Base-by-base conservation (phyloP, 2,888 invertebrate species). In the Serrognathus titanus region DNA sequence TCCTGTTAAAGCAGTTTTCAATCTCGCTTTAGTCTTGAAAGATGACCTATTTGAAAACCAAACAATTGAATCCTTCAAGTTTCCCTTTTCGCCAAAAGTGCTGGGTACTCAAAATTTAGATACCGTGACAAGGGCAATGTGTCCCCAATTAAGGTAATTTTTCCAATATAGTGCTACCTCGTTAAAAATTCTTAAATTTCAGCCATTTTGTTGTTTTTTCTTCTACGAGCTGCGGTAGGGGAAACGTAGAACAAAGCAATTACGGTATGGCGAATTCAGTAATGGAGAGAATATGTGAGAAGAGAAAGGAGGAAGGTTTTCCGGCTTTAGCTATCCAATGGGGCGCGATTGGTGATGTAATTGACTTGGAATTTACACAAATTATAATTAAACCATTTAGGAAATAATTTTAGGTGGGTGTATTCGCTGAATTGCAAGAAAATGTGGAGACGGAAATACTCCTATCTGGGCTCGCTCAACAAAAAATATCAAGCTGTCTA, bases 261-360 rank as follows among this genome's bases (percentile, higher is more conserved):
- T 95, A 95, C 73, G 95, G 93, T 24, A 88, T 90, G 81, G 88
- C 93, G 43, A 96, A 95, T 79, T 92, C 93, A 0, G 83, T 89
- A 3, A 92, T 94, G 92, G 94, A 95, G 75, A 83, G 92, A 63
- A 86, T 95, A 63, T 90, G 91, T 71, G 94, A 93, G 75, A 79
- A 81, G 69, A 83, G 93, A 62, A 80, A 80, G 68, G 77, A 75
- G 53, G 85, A 86, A 6, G 90, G 91, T 0, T 80, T 87, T 0
- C 91, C 92, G 1, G 94, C 83, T 0, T 76, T 92, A 58, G 94
- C 94, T 1, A 85, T 96, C 8, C 92, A 96, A 74, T 96, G 95
- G 94, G 95, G 96, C 38, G 94, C 94, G 38, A 84, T 96, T 51
- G 96, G 94, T 51, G 94, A 96, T 76, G 90, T 90, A 53, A 88